Evolutionary conservation across 2,888 invertebrate genomes (phyloP).

Genomic region (Ypsolopha sequella): DNA sequence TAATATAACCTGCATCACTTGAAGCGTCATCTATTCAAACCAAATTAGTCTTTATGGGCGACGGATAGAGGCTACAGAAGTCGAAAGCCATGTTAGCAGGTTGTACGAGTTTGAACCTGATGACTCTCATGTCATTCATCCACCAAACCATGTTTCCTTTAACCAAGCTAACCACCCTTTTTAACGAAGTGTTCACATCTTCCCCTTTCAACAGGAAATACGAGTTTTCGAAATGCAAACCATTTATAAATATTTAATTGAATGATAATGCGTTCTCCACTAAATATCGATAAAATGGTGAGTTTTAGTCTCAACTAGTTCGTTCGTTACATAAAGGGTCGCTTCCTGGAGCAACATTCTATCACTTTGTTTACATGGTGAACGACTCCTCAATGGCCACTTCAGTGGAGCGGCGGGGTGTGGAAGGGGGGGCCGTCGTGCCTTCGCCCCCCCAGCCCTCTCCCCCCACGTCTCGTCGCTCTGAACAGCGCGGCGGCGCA

Average conservation of each 20-base stretch:
- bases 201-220: background rate
- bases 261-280: too few relatives aligned
- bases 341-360: background rate
- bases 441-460: slow-evolving; percentile 18
- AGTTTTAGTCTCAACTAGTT: background rate
- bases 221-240: too few relatives aligned
- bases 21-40: too few relatives aligned
- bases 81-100: too few relatives aligned
- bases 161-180: background rate
- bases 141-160: slow-evolving; percentile 9
- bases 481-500: slow-evolving; percentile 28
- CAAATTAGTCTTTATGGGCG: too few relatives aligned
- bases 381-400: slow-evolving; percentile 1
- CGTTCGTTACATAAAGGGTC: background rate
- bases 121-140: too few relatives aligned
- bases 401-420: slow-evolving; percentile 9
- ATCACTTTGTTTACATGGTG: background rate
- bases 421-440: slow-evolving; percentile 39
- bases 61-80: too few relatives aligned
- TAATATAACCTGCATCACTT: too few relatives aligned
- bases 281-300: too few relatives aligned
- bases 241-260: too few relatives aligned
- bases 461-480: slow-evolving; percentile 21
- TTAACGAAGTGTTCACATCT: background rate
- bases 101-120: slow-evolving; percentile 6